These are phyloP conservation scores for Cololabis saira DNA, from an alignment of 2,113 vertebrate genomes.

Conservation along the genomic window DNA sequence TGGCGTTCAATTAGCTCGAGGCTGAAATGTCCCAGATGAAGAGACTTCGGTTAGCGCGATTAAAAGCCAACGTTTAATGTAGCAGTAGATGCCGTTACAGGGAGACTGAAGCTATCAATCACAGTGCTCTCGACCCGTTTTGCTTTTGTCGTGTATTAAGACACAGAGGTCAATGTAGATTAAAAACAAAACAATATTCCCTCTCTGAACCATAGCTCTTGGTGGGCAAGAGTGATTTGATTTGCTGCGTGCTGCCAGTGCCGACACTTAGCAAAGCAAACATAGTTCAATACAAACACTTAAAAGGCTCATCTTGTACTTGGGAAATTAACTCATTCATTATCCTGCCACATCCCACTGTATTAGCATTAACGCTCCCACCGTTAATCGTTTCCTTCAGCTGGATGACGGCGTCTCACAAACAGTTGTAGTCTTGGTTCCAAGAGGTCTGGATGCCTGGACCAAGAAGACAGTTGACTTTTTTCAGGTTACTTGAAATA, in stretches of 20 bases:
- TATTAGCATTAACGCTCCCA: background rate
- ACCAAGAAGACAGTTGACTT: too few species aligned
- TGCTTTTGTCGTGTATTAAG: conserved; percentile 36
- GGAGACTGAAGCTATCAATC: conserved; percentile 23
- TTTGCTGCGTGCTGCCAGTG: conserved; percentile 31
- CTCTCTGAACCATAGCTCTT: too few species aligned
- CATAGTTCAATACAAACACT: conserved; percentile 17
- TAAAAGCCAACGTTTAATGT: conserved; percentile 50
- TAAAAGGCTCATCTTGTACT: background rate
- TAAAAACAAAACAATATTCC: conserved; percentile 49
- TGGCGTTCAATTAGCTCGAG: conserved; percentile 62
- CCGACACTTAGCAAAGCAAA: conserved; percentile 19
- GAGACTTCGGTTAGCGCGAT: conserved; percentile 50
- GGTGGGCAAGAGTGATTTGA: conserved; percentile 11
- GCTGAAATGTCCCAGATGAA: conserved; percentile 62
- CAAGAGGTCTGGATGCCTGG: too few species aligned
- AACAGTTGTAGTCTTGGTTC: too few species aligned
- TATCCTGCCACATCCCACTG: background rate
- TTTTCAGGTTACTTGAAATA: too few species aligned
- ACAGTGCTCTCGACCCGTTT: conserved; percentile 23
- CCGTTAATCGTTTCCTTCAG: background rate
- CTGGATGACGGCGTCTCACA: too few species aligned
- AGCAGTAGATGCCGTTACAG: background rate
- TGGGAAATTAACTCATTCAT: conserved; percentile 16
- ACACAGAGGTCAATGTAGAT: background rate